A percentile compares a stretch with the other conserved stretches of the same genome.
phyloP scores from a whole-genome alignment of 2,797 vertebrate species.

The Clamator glandarius region DNA sequence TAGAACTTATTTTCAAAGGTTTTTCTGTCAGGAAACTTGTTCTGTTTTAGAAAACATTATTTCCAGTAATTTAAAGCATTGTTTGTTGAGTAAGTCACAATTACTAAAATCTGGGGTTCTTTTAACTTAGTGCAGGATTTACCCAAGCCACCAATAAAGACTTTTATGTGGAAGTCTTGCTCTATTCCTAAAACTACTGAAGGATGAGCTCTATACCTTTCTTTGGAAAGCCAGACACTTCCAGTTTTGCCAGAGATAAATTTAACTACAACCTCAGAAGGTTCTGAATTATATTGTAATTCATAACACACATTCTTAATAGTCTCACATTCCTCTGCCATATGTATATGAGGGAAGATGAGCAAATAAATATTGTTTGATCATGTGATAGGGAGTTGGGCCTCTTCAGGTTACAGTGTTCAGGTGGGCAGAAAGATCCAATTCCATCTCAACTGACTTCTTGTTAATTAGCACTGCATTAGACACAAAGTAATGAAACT shows the following conservation, averaged over 20 bases:
- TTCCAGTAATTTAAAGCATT: not conserved
- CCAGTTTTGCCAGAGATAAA: slow-evolving; percentile 24
- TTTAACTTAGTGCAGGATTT: not conserved
- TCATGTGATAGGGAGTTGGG: not conserved
- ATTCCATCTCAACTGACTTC: not conserved
- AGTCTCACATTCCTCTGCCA: slow-evolving; percentile 17
- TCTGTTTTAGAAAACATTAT: slow-evolving; percentile 25
- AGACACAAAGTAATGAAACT: not conserved
- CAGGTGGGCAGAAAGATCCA: not conserved
- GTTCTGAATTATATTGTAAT: not conserved
- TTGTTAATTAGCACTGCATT: not conserved
- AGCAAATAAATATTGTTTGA: slow-evolving; percentile 27
- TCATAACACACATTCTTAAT: slow-evolving; percentile 34
- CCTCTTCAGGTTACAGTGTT: slow-evolving; percentile 7
- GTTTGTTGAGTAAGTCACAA: slow-evolving; percentile 32
- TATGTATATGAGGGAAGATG: not conserved
- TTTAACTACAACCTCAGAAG: slow-evolving; percentile 19
- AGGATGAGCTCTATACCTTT: not conserved
- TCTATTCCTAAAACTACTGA: slow-evolving; percentile 1
- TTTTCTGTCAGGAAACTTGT: slow-evolving; percentile 6
- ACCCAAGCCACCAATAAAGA: not conserved
- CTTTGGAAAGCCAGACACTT: not conserved
- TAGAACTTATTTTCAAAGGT: slow-evolving; percentile 5
- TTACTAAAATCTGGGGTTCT: slow-evolving; percentile 23
- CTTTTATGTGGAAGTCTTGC: not conserved